Percentiles rank a stretch among this genome's conserved stretches.
phyloP scores from a whole-genome alignment of 2,113 vertebrate species.

The Semnornis frantzii region DNA sequence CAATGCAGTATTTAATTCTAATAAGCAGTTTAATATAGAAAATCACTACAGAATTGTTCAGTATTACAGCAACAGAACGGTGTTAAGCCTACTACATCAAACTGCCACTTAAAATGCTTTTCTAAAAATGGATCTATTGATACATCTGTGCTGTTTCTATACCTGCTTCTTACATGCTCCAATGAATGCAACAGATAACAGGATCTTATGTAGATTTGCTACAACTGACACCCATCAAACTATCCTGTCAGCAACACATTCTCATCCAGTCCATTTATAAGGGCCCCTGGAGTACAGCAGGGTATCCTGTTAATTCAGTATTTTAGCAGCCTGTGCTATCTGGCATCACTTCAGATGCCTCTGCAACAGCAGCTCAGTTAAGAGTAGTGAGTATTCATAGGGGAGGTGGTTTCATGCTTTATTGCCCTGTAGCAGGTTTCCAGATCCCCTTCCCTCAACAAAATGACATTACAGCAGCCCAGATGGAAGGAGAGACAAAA shows the following conservation, averaged over 20 bases:
- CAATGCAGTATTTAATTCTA: background rate
- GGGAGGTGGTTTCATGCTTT: background rate
- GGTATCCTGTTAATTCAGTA: no score
- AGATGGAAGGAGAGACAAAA: background rate
- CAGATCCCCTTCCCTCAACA: background rate
- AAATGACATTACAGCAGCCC: background rate
- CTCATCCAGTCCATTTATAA: background rate
- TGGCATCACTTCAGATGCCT: background rate
- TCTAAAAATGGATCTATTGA: background rate
- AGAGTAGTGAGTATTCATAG: accelerated
- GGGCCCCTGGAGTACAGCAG: accelerated
- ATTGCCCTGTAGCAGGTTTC: background rate
- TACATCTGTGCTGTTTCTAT: background rate
- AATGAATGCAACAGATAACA: background rate
- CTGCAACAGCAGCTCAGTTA: background rate
- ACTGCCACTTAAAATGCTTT: background rate
- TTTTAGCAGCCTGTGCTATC: background rate
- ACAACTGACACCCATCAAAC: background rate
- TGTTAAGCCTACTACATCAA: background rate
- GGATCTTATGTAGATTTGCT: background rate
- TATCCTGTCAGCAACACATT: background rate
- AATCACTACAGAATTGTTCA: background rate
- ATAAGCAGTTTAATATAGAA: background rate
- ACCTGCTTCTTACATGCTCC: background rate
- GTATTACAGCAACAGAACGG: background rate